Percentiles rank a stretch among this genome's conserved stretches.
Evolutionary conservation across 2,888 invertebrate species (phyloP).

Genomic region (Cephus pulcher): DNA sequence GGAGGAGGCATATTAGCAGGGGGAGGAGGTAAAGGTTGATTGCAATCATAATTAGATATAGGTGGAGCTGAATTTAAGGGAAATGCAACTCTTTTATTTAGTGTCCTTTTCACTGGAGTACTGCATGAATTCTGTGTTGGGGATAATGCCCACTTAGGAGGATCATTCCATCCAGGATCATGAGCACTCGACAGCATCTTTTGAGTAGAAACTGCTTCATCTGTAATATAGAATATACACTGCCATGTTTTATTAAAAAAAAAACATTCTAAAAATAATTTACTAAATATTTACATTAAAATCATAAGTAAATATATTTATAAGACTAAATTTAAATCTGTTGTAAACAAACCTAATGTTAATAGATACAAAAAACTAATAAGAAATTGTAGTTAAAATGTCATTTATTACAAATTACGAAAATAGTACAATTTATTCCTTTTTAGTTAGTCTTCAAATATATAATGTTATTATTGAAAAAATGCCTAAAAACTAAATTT

Average conservation of each 20-base stretch:
- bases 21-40: constrained; percentile 17
- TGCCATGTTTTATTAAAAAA: not conserved
- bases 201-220: constrained; percentile 48
- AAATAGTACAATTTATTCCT: not conserved
- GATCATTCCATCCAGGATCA: constrained; percentile 63
- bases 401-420: not conserved
- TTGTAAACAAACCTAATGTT: not conserved
- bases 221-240: constrained; percentile 23
- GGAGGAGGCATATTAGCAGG: constrained; percentile 43
- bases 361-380: not conserved
- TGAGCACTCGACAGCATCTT: constrained; percentile 50
- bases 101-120: constrained; percentile 51
- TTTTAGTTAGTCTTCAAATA: not conserved
- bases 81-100: constrained; percentile 62
- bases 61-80: constrained; percentile 47
- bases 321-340: not conserved
- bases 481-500: not conserved
- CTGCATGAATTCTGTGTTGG: constrained; percentile 16
- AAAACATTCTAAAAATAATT: not conserved
- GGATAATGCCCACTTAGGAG: constrained; percentile 56
- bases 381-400: not conserved
- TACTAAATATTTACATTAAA: not conserved
- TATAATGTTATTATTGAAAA: not conserved
- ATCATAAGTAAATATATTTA: not conserved
- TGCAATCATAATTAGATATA: constrained; percentile 14